A percentile compares a stretch with the other conserved stretches of the same genome.
Conservation (phyloP, 2,113 vertebrate genomes). For the Danionella cerebrum region DNA sequence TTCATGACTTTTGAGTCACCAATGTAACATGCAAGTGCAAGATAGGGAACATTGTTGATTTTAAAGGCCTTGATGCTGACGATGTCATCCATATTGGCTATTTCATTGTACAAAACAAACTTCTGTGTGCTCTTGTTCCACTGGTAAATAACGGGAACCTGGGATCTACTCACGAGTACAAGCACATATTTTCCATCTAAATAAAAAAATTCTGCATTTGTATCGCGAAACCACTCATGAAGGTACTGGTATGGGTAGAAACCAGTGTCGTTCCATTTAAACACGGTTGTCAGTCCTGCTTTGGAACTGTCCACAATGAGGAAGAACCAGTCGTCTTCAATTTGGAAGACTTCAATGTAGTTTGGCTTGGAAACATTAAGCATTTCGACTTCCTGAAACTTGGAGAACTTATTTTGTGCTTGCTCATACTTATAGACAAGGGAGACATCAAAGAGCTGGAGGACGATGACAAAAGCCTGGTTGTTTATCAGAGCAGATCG, state of each 20-base stretch:
- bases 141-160: slow-evolving; percentile 84
- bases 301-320: slow-evolving; percentile 96
- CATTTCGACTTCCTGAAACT: slow-evolving; percentile 91
- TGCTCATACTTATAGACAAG: slow-evolving; percentile 93
- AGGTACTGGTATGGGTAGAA: slow-evolving; percentile 92
- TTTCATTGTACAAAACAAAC: slow-evolving; percentile 79
- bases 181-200: slow-evolving; percentile 83
- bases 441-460: slow-evolving; percentile 93
- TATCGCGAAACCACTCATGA: slow-evolving; percentile 95
- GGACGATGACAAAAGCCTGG: slow-evolving; percentile 88
- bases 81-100: slow-evolving; percentile 85
- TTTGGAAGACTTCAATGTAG: slow-evolving; percentile 90
- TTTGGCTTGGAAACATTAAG: slow-evolving; percentile 96
- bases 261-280: slow-evolving; percentile 94
- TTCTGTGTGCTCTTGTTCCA: slow-evolving; percentile 89
- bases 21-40: slow-evolving; percentile 89
- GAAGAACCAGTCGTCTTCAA: slow-evolving; percentile 84
- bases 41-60: slow-evolving; percentile 72
- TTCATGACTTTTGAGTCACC: slow-evolving; percentile 91
- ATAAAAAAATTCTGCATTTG: slow-evolving; percentile 82
- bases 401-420: slow-evolving; percentile 89
- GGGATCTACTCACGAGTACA: slow-evolving; percentile 88
- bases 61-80: slow-evolving; percentile 85
- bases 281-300: slow-evolving; percentile 87
- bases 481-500: slow-evolving; percentile 85